phyloP scores from a whole-genome alignment of 2,797 vertebrate genomes.

The Betta splendens region DNA sequence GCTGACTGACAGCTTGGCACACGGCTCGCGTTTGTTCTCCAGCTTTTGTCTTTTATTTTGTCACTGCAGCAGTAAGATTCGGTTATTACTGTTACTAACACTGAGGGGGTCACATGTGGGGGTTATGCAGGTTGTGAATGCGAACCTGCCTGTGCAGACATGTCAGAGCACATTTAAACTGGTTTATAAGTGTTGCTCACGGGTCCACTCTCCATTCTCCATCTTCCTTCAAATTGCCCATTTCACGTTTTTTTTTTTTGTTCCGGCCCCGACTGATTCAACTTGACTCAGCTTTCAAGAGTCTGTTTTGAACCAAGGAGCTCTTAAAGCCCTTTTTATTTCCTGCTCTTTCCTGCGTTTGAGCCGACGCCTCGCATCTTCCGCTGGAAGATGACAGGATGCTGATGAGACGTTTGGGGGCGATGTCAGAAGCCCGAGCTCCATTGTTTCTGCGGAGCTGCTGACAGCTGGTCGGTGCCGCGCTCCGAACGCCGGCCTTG shows the following conservation, averaged over 20 bases:
- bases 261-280: conserved; percentile 4
- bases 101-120: too few relatives aligned
- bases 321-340: conserved; percentile 44
- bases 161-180: too few relatives aligned
- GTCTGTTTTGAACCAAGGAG: conserved; percentile 24
- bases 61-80: conserved; percentile 19
- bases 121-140: too few relatives aligned
- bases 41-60: conserved; percentile 18
- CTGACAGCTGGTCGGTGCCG: conserved; percentile 35
- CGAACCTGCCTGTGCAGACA: too few relatives aligned
- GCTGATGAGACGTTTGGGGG: conserved; percentile 51
- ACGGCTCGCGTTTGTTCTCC: conserved; percentile 22
- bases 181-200: too few relatives aligned
- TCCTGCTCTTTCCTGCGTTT: conserved; percentile 42
- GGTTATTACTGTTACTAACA: too few relatives aligned
- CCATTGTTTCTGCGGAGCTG: conserved; percentile 40
- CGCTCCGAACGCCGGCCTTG: conserved; percentile 29
- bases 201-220: not conserved
- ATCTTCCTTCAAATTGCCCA: not conserved
- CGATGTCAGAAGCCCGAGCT: conserved; percentile 39
- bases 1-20: conserved; percentile 36
- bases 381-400: conserved; percentile 42
- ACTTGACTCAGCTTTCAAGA: conserved; percentile 27
- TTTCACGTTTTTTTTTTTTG: not conserved
- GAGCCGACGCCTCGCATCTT: conserved; percentile 42